Base-by-base conservation (phyloP, 2,888 invertebrate genomes). In the Hemithea aestivaria region DNA sequence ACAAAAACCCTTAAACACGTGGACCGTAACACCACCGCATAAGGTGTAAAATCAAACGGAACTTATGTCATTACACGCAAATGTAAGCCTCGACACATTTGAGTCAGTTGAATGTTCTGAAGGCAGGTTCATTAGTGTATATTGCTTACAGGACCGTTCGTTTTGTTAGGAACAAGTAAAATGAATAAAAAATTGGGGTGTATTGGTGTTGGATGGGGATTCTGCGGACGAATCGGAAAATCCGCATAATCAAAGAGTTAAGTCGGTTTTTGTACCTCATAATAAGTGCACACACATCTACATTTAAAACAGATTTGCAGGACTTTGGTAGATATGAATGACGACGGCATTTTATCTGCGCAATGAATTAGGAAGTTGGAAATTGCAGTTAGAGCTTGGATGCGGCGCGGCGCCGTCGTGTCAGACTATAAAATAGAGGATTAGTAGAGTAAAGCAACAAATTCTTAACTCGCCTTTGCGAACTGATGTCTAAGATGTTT, bases 41-140 rank as follows among this genome's bases (percentile, higher is more conserved):
- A 69, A 59, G 56, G 59, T 46, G 30, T 44, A 54, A 50, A 70
- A 59, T 64, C 40, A 48, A 51, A 48, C 34, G 30, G 29, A 38
- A 7, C 35, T 37, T 20, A 40, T 44, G 42, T 62, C 44, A 55
- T 64, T 53, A 45, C 38, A 36, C 44, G 58, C 46, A 61, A 61
- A 62, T 51, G 47, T 56, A 57, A 47, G 31, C 46, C 45, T 53
- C 48, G 45, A 56, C 53, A 48, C 51, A 59, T 65, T 64, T 60
- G 42, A 62, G 52, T 45, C 56, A 51, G 53, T 44, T 55, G 59
- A 63, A 64, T 58, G 59, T 59, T 67, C 54, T 63, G 62, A 66
- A 69, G 65, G 66, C 64, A 62, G 66, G 66, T 75, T 75, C 74
- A 75, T 77, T 77, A 76, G 66, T 63, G n/a, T n/a, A n/a, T n/a